Evolutionary conservation across 2,113 vertebrate genomes (phyloP).

Genomic region (Eira barbara): DNA sequence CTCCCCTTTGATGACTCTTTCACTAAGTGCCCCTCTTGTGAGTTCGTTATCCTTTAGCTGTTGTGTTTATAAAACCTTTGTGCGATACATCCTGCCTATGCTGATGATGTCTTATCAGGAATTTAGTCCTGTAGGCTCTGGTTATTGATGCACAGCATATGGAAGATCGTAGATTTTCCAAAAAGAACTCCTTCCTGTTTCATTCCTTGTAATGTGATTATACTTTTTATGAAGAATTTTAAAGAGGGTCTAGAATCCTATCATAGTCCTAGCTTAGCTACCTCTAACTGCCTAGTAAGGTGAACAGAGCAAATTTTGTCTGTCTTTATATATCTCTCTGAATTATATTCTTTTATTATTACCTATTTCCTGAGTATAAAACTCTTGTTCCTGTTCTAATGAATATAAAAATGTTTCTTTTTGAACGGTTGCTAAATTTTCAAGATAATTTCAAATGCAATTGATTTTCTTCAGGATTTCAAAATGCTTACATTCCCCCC

Average conservation of each 20-base stretch:
- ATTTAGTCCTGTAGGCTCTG: neutral
- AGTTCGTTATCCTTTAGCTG: neutral
- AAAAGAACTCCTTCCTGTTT: neutral
- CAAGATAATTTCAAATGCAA: neutral
- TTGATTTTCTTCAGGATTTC: neutral
- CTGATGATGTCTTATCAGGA: neutral
- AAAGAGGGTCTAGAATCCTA: neutral
- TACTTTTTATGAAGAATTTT: neutral
- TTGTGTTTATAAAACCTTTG: neutral
- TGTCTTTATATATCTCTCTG: conserved; percentile 20
- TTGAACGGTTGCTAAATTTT: neutral
- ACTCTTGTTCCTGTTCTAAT: neutral
- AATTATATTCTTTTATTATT: neutral
- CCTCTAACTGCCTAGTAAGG: neutral
- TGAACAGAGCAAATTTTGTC: neutral
- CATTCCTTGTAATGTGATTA: conserved; percentile 14
- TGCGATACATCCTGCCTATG: neutral
- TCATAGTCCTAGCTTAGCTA: neutral
- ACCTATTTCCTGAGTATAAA: conserved; percentile 42
- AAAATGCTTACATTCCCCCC: neutral
- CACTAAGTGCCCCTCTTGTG: neutral
- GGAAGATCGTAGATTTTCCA: neutral
- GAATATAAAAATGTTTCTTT: conserved; percentile 29
- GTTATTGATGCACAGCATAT: neutral
- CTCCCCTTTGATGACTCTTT: neutral